Percentiles rank a stretch among this genome's conserved stretches.
phyloP scores from a whole-genome alignment of 2,797 vertebrate species.

The Pristis pectinata region DNA sequence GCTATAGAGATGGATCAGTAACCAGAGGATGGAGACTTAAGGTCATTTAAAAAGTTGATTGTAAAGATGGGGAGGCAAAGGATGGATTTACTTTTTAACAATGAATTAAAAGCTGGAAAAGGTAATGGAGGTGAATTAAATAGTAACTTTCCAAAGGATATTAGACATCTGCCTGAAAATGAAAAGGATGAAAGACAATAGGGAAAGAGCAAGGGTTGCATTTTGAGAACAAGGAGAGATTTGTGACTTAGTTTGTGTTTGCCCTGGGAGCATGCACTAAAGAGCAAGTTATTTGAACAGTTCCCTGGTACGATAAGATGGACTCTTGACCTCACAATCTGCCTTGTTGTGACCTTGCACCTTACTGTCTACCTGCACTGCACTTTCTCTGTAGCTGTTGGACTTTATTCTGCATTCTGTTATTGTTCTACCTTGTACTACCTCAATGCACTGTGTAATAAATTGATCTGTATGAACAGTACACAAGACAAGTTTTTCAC shows the following conservation, averaged over 20 bases:
- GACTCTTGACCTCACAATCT: no score
- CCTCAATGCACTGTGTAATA: no score
- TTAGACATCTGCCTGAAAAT: not conserved
- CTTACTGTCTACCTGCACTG: no score
- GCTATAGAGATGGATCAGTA: not conserved
- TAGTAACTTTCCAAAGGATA: not conserved
- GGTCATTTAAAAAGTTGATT: not conserved
- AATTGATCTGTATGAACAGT: no score
- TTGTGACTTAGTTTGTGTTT: not conserved
- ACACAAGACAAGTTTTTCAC: no score
- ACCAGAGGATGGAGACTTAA: not conserved
- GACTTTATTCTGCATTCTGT: no score
- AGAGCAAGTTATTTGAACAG: not conserved
- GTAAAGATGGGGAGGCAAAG: not conserved
- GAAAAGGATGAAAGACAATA: not conserved
- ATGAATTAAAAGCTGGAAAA: not conserved
- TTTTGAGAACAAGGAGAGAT: not conserved
- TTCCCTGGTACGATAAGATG: no score
- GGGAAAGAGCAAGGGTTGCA: not conserved
- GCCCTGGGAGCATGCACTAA: not conserved
- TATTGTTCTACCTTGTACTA: no score
- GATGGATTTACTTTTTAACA: not conserved
- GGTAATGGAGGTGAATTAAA: not conserved
- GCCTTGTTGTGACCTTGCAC: no score
- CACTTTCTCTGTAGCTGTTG: no score